Base-by-base conservation (phyloP, 2,888 invertebrate genomes). In the Pristionchus arcanus region DNA sequence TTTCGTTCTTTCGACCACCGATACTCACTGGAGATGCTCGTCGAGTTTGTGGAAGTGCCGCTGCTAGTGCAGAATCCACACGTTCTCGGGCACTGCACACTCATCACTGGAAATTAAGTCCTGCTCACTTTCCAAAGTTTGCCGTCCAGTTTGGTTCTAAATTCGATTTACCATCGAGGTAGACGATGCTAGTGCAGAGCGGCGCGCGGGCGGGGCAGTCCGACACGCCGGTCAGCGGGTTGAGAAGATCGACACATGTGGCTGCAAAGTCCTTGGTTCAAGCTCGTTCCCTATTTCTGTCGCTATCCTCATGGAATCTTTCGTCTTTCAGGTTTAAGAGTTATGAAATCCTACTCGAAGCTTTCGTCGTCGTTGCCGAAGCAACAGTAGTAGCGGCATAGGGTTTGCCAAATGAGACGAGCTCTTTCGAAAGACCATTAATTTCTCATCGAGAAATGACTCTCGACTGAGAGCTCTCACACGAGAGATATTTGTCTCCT, bases 41-140 rank as follows among this genome's bases (percentile, higher is more conserved):
- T 77, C 9, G 74, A 42, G 21, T 77, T 77, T 0, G 74, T 77
- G 5, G 37, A 37, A 9, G 74, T 9, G 9, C n/a, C n/a, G 31
- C 31, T 31, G 25, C 11, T n/a, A 37, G n/a, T n/a, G n/a, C 74
- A 77, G 74, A 77, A 77, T 37, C 74, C 74, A 11, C 74, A 77
- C 34, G 74, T 77, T 37, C 25, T 28, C 34, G 74, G 74, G 42
- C 74, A 77, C 74, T 77, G 74, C 74, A 31, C 31, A 5, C 42
- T 16, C 74, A 77, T 77, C 34, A 77, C 74, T 77, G 74, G 7
- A 77, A 74, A n/a, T n/a, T n/a, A n/a, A n/a, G n/a, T n/a, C n/a
- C n/a, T n/a, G n/a, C n/a, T n/a, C n/a, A n/a, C n/a, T n/a, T n/a
- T n/a, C n/a, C n/a, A n/a, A n/a, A n/a, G n/a, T n/a, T n/a, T n/a